A percentile compares a stretch with the other conserved stretches of the same genome.
Evolutionary conservation across 2,113 vertebrate species (phyloP).

Genomic region (Ailurus styani): DNA sequence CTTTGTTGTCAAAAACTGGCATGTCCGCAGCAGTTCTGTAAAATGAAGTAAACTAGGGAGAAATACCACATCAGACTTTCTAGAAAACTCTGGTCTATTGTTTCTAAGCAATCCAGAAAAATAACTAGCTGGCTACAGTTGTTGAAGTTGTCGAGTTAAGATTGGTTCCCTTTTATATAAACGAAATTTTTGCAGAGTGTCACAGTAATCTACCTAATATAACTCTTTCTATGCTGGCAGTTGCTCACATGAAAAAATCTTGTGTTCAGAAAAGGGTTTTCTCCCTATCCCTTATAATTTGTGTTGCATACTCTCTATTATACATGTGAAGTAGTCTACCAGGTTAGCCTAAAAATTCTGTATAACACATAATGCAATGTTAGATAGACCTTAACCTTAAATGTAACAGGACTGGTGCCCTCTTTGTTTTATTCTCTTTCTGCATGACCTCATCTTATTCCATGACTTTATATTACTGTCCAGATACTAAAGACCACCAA

Average conservation of each 20-base stretch:
- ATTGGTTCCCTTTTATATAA: not conserved
- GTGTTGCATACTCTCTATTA: not conserved
- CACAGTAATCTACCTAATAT: not conserved
- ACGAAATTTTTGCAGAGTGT: not conserved
- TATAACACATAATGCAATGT: not conserved
- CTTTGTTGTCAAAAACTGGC: not conserved
- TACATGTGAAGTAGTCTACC: not conserved
- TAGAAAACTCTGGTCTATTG: not conserved
- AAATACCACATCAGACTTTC: not conserved
- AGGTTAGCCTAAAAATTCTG: not conserved
- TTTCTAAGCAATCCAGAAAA: not conserved
- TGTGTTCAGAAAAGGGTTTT: not conserved
- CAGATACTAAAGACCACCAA: not conserved
- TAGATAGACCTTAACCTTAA: not conserved
- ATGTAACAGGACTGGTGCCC: not conserved
- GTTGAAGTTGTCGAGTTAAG: not conserved
- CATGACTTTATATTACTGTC: not conserved
- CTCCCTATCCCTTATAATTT: not conserved
- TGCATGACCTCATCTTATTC: not conserved
- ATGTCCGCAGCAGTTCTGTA: not conserved
- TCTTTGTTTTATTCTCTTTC: not conserved
- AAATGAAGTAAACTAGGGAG: not conserved
- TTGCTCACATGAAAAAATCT: not conserved
- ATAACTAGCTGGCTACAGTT: not conserved
- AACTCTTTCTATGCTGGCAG: not conserved